phyloP scores from a whole-genome alignment of 2,113 vertebrate genomes.

The Cheilinus undulatus region DNA sequence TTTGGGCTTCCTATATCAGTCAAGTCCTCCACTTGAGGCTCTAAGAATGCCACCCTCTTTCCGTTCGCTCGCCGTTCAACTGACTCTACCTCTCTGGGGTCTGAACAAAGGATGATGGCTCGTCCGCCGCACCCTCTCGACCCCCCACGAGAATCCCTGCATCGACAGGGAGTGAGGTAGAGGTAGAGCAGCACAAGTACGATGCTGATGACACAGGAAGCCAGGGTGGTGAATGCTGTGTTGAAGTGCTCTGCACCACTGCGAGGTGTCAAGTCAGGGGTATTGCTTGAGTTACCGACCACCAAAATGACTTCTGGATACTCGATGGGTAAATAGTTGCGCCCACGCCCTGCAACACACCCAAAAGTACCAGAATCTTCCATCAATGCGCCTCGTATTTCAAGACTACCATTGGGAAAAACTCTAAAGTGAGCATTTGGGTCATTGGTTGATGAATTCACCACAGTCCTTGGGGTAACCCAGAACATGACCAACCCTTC shows the following conservation, averaged over 20 bases:
- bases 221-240: conserved; percentile 91
- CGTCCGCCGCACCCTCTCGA: conserved; percentile 63
- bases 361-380: conserved; percentile 86
- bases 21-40: conserved; percentile 80
- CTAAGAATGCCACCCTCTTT: conserved; percentile 89
- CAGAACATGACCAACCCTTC: conserved; percentile 78
- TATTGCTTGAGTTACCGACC: conserved; percentile 83
- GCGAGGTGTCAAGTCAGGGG: conserved; percentile 65
- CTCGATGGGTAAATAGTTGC: conserved; percentile 71
- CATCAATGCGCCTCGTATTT: conserved; percentile 80
- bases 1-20: conserved; percentile 80
- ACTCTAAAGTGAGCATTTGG: conserved; percentile 69
- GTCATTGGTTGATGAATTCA: conserved; percentile 77
- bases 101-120: conserved; percentile 69
- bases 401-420: conserved; percentile 86
- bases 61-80: conserved; percentile 81
- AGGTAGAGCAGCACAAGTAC: conserved; percentile 90
- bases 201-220: conserved; percentile 90
- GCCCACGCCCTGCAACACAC: conserved; percentile 83
- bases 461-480: conserved; percentile 81
- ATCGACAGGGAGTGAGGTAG: conserved; percentile 88
- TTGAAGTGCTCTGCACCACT: conserved; percentile 86
- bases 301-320: conserved; percentile 83
- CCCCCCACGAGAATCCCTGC: conserved; percentile 67
- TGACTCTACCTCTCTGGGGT: conserved; percentile 71